Conservation (phyloP, 2,113 vertebrate species). For the Chrysochloris asiatica region DNA sequence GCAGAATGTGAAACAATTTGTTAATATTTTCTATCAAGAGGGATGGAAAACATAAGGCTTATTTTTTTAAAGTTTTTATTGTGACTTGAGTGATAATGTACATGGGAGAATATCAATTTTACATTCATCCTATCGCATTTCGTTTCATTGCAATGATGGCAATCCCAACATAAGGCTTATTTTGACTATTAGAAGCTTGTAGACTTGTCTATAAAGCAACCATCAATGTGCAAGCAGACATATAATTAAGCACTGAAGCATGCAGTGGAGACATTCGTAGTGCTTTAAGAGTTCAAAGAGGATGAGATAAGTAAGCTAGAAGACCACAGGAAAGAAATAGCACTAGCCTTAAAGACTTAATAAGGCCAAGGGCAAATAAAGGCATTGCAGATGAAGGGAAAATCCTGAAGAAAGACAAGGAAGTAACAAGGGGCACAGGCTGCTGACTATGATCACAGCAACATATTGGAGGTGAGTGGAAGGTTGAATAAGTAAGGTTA, state of each 20-base stretch:
- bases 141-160: too few relatives aligned
- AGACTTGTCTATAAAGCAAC: conserved; percentile 66
- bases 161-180: conserved; percentile 1
- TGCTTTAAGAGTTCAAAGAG: conserved; percentile 67
- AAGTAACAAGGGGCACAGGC: neutral
- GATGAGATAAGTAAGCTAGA: neutral
- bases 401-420: neutral
- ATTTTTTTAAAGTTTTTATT: too few relatives aligned
- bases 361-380: neutral
- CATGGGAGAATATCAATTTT: too few relatives aligned
- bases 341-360: neutral
- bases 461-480: neutral
- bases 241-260: conserved; percentile 68
- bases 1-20: neutral
- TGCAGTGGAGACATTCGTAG: conserved; percentile 39
- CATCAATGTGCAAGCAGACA: neutral
- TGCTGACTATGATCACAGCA: neutral
- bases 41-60: neutral
- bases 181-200: conserved; percentile 58
- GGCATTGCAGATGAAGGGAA: neutral
- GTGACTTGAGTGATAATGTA: too few relatives aligned
- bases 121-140: too few relatives aligned
- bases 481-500: neutral
- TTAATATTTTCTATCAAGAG: neutral
- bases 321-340: neutral